Percentiles rank a stretch among this genome's conserved stretches.
Conservation (phyloP, 2,113 vertebrate genomes). For the Notarius lentiginosus region DNA sequence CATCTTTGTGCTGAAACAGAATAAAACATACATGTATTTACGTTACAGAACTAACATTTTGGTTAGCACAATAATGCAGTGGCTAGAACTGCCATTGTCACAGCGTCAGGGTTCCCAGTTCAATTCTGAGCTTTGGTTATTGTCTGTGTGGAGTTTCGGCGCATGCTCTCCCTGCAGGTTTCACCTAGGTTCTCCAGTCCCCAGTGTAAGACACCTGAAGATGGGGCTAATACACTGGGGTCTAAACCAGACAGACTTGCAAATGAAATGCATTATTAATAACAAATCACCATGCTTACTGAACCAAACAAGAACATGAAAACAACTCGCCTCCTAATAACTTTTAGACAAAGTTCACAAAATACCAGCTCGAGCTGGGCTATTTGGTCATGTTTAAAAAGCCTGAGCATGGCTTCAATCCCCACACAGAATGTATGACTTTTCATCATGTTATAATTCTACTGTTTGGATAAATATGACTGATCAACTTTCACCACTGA, state of each 20-base stretch:
- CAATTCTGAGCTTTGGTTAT: background rate
- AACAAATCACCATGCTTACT: too few relatives aligned
- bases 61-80: background rate
- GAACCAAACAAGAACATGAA: background rate
- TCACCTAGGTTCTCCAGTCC: background rate
- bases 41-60: background rate
- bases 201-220: too few relatives aligned
- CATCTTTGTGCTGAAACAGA: conserved; percentile 88
- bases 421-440: background rate
- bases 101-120: background rate
- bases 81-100: background rate
- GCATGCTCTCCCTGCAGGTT: background rate
- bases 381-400: background rate
- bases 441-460: background rate
- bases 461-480: background rate
- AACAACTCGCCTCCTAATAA: background rate
- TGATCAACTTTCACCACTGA: background rate
- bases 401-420: background rate
- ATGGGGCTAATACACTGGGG: too few relatives aligned
- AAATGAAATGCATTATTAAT: background rate
- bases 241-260: too few relatives aligned
- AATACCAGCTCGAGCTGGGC: background rate
- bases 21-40: too few relatives aligned
- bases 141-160: background rate
- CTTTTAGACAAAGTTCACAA: background rate